Evolutionary conservation across 2,797 vertebrate genomes (phyloP), one percentile per base, ranked within the genome.

Genomic region (Mormyrops attenuatus): DNA sequence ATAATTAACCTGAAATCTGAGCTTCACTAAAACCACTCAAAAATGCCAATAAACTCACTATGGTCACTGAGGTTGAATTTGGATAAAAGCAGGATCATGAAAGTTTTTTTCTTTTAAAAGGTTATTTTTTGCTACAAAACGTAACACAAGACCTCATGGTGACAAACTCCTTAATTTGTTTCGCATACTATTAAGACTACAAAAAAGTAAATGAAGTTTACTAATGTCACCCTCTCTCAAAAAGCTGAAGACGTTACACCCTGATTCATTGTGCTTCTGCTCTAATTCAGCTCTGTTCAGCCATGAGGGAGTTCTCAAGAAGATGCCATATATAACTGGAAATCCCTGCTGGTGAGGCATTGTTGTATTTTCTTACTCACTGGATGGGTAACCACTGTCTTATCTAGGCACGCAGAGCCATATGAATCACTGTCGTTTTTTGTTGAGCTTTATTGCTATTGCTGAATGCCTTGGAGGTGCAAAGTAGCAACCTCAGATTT

Each of bases 281-380:
- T 22, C 1, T 88, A 38, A 57, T 30, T 30, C 26, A 30, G 26
- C 26, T 30, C 26, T 30, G 26, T 30, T 30, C 26, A 30, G 26
- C 26, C 20, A 0, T 44, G 77, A 44, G 9, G 55, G 69, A 57
- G 50, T 34, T 66, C 30, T 53, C 53, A 85, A 66, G 52, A 34
- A 17, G 89, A 44, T 49, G 77, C 52, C 60, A 50, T 38, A 52
- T 77, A 38, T 84, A 53, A 90, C 41, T 44, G 73, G 52, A 26
- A 82, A 52, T 50, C 73, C 87, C 89, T 66, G 41, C 86, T 44
- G 87, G 89, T 26, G 0, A 88, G 73, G 26, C 53, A 77, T 87
- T 87, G 85, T 80, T 87, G 80, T 77, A 87, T 57, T 55, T 87
- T 22, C 55, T 89, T 89, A 89, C 85, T 89, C 85, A 87, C 86